Evolutionary conservation across 1,140 invertebrate species (phyloP).

Genomic region (Asobara japonica): DNA sequence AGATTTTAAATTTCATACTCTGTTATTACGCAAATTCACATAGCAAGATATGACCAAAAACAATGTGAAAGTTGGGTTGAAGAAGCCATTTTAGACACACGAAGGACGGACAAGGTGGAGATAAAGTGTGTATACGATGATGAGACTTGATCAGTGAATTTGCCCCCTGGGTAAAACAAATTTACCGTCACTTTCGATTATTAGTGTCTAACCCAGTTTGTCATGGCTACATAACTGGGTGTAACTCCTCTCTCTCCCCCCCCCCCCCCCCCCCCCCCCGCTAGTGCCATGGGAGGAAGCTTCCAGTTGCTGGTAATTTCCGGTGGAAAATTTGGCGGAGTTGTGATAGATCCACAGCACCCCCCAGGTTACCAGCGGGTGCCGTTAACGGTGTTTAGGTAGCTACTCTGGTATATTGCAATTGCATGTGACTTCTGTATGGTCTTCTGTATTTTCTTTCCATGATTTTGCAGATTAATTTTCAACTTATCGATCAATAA

Average conservation of each 20-base stretch:
- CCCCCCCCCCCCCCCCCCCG: neutral
- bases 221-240: neutral
- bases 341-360: neutral
- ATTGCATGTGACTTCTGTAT: neutral
- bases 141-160: neutral
- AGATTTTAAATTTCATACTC: neutral
- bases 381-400: neutral
- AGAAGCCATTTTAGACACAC: neutral
- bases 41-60: neutral
- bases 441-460: neutral
- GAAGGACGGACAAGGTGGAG: neutral
- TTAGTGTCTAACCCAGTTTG: constrained; percentile 30
- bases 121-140: neutral
- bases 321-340: constrained; percentile 31
- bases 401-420: neutral
- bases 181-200: constrained; percentile 31
- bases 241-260: too few relatives aligned
- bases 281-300: constrained; percentile 24
- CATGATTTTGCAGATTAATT: neutral
- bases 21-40: constrained; percentile 12
- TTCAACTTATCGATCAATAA: neutral
- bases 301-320: constrained; percentile 30
- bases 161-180: constrained; percentile 28
- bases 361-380: neutral
- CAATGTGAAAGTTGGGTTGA: neutral